phyloP scores from a whole-genome alignment of 2,113 vertebrate species.

The Phalacrocorax aristotelis region DNA sequence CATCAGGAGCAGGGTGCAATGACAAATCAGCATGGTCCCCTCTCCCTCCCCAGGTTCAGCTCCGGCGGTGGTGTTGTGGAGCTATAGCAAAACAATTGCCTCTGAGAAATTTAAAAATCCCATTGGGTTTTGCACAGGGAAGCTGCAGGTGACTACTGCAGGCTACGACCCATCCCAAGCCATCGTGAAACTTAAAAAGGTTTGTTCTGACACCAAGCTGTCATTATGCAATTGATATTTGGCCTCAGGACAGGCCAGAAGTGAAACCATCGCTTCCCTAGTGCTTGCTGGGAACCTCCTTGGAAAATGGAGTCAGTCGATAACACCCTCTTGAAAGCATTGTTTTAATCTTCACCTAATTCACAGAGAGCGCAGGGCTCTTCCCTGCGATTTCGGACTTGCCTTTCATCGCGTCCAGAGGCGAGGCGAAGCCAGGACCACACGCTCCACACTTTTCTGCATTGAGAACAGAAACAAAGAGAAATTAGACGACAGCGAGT shows the following conservation, averaged over 20 bases:
- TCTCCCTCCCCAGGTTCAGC: background rate
- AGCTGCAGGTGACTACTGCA: background rate
- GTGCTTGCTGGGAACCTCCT: background rate
- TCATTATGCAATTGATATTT: background rate
- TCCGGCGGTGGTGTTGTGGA: rapidly evolving
- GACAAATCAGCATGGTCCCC: background rate
- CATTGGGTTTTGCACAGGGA: background rate
- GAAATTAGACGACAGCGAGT: rapidly evolving
- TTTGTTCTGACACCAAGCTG: background rate
- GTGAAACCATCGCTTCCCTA: background rate
- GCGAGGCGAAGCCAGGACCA: conserved; percentile 86
- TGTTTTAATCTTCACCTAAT: background rate
- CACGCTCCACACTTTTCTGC: conserved; percentile 78
- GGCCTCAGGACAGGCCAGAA: background rate
- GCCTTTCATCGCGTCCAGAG: conserved; percentile 92
- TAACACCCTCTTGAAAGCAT: background rate
- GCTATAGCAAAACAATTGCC: background rate
- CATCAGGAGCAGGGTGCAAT: background rate
- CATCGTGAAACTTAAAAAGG: background rate
- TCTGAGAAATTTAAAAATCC: background rate
- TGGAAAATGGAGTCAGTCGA: rapidly evolving
- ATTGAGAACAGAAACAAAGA: background rate
- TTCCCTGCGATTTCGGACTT: background rate
- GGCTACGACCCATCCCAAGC: background rate
- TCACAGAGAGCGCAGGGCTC: background rate